Conservation (phyloP, 2,113 vertebrate species). For the Xerus inauris region DNA sequence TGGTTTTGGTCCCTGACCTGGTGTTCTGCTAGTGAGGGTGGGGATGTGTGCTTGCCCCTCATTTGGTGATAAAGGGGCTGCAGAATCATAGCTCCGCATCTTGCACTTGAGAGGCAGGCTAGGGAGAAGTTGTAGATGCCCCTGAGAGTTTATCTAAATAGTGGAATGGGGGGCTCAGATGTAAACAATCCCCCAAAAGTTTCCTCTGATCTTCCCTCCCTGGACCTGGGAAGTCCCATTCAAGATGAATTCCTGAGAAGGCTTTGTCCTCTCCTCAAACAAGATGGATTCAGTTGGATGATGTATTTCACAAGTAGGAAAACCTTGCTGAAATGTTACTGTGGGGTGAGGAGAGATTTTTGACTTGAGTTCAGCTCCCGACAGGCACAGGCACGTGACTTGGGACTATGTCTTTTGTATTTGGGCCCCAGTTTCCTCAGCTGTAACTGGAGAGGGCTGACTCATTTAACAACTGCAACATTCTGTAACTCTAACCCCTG, state of each 20-base stretch:
- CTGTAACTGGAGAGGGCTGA: not conserved
- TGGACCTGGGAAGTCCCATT: not conserved
- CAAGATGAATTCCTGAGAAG: not conserved
- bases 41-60: rapidly evolving
- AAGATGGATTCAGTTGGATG: not conserved
- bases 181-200: not conserved
- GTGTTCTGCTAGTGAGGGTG: not conserved
- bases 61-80: not conserved
- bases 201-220: rapidly evolving
- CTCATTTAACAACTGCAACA: not conserved
- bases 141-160: rapidly evolving
- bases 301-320: no score
- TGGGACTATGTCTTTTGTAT: not conserved
- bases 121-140: not conserved
- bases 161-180: rapidly evolving
- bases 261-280: not conserved
- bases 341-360: no score
- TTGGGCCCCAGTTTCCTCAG: not conserved
- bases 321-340: no score
- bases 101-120: not conserved
- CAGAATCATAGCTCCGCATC: rapidly evolving
- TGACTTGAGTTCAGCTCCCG: not conserved
- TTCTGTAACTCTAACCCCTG: not conserved
- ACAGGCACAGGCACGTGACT: rapidly evolving
- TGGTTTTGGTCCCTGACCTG: not conserved